Base-by-base conservation (phyloP, 2,797 vertebrate genomes). In the Mormyrus proboscirostris region DNA sequence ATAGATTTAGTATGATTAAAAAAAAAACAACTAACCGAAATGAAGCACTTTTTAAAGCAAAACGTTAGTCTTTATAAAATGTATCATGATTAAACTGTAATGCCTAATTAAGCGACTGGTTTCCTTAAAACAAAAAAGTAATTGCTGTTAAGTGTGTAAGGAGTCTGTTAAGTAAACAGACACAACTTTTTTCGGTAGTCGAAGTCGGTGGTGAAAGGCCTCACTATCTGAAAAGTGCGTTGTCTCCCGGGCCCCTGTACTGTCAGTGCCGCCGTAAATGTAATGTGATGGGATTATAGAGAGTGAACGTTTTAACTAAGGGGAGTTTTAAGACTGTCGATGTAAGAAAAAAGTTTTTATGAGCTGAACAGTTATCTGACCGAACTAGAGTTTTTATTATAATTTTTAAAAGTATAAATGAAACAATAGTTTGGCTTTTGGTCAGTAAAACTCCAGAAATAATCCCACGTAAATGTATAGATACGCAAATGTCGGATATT, bases 31-130 rank as follows among this genome's bases (percentile, higher is more conserved):
- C 94, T 96, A 96, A 95, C 95, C 94, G 93, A 95, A 94, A 94
- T 95, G 92, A 96, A 96, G 95, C 96, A 96, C 95, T 96, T 96
- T 96, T 92, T 94, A 92, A 94, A 93, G 93, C 93, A 88, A 91
- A 95, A 94, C 92, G 93, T 95, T 94, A 93, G 94, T 93, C 92
- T 93, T 93, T 94, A 92, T 92, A 92, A 94, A 76, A 91, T 93
- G 89, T 92, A 92, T 90, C 89, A 85, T 90, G 87, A 91, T 92
- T 82, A 90, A 90, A 88, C 79, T 90, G 89, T 90, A 88, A 90
- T 89, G 89, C 62, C 84, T 91, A 88, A 85, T 83, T 89, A 76
- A 86, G 88, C 86, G 44, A 86, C 76, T 65, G 90, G 90, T 82
- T 86, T 65, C 49, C 87, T 90, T 62, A 90, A 90, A 14, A 82